Base-by-base conservation (phyloP, 2,888 invertebrate genomes). In the Rotaria magnacalcarata region DNA sequence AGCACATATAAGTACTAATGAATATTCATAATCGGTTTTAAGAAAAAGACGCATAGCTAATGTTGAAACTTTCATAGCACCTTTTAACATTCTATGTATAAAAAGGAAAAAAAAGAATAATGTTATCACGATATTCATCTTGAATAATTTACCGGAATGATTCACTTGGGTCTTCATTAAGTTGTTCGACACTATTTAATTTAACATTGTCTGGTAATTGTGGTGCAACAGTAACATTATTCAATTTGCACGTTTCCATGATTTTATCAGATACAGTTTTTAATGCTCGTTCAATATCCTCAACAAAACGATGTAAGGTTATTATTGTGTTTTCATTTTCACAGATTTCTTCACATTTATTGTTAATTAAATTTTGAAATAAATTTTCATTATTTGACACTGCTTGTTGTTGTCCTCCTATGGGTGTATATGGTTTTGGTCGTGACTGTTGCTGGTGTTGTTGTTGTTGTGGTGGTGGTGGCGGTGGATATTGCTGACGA, bases 1-100 rank as follows among this genome's bases (percentile, higher is more conserved):
- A 24, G 84, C 84, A 84, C 84, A 84, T 21, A 84, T 52, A 34
- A 84, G 56, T n/a, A 84, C 84, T 47, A 84, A 54, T 8, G 21
- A 24, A 52, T 54, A 52, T 54, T 84, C 54, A 34, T 34, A 0
- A 34, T 84, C 84, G 54, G 7, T 21, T 52, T 84, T 52, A 21
- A 54, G 34, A 34, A 84, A 54, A 1, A 84, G 21, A 41, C 56
- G 52, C 56, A 54, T 84, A n/a, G 84, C 84, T 56, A 84, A 41
- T 34, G 21, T 54, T 10, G 43, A 41, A 34, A 84, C 84, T 84
- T 56, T 52, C 84, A 84, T 84, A 11, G 56, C 54, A 54, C 84
- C 84, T 84, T 84, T 84, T 1, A 84, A 10, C 56, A 84, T 84
- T 54, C 84, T 84, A 84, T 41, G 11, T 47, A 67, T 19, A 67